Base-by-base conservation (phyloP, 2,888 invertebrate species). In the Melanargia galathea region DNA sequence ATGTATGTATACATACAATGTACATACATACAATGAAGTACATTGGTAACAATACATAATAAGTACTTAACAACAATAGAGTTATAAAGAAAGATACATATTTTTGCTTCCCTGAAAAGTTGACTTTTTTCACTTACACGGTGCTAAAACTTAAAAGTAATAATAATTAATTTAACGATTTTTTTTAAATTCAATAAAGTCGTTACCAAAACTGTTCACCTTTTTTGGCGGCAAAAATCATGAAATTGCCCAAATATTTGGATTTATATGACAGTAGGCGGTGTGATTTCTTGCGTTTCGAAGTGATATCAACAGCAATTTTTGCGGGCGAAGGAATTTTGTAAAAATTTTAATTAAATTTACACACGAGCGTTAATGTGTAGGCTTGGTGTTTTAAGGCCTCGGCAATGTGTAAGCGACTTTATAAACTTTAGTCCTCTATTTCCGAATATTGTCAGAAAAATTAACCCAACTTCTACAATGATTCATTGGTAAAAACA, bases 301-400 rank as follows among this genome's bases (percentile, higher is more conserved):
- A 20, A 52, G 35, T 35, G 33, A 18, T 33, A 52, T 52, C 33
- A 52, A 52, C 26, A 49, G n/a, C 52, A 52, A 35, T 52, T 52
- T 20, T 33, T 30, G 5, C 16, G 18, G 30, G 52, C 13, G 20
- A 11, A 52, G 33, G 18, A 33, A 18, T 35, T 52, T 52, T 20
- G 35, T 52, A 52, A 52, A 33, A 20, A 52, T 13, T 49, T 51
- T 52, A 52, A 52, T 52, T 35, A 33, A 52, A 52, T 52, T 52
- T 20, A 20, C 35, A 35, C 35, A 20, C 20, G 33, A 52, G 35
- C 35, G 35, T 13, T 35, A 52, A 52, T 52, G 35, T 20, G 35
- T 52, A 35, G 33, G 52, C 20, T 35, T 20, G 35, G 18, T 33
- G 13, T 20, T 13, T 13, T 11, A 33, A 52, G 33, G 35, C 35